These are phyloP conservation scores for Heliothis subflexa DNA, from an alignment of 1,140 invertebrate species.

Conservation along the genomic window DNA sequence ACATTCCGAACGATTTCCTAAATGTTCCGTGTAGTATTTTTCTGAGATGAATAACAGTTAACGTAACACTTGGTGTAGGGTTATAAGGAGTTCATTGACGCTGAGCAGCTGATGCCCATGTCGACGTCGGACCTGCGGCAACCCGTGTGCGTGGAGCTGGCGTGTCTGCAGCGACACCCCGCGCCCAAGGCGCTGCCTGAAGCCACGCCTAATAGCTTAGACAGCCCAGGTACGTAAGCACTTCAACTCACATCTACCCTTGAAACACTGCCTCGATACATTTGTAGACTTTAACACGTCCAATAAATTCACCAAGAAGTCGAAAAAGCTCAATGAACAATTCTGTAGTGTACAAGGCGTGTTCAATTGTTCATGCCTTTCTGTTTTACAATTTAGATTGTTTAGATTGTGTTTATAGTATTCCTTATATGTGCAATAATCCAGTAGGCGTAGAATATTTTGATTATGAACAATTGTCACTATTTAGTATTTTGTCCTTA, in stretches of 20 bases:
- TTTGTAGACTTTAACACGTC: constrained; percentile 44
- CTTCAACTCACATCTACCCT: constrained; percentile 20
- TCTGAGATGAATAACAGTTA: constrained; percentile 1
- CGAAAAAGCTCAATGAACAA: background rate
- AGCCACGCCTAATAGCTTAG: constrained; percentile 85
- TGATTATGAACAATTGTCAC: constrained; percentile 8
- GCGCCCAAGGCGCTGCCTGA: constrained; percentile 81
- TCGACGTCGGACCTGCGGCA: constrained; percentile 92
- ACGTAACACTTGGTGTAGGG: constrained; percentile 86
- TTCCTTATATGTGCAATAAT: constrained; percentile 20
- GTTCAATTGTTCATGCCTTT: background rate
- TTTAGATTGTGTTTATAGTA: background rate
- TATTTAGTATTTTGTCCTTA: constrained; percentile 19
- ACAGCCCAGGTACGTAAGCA: constrained; percentile 77
- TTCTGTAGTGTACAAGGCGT: constrained; percentile 27
- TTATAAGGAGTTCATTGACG: constrained; percentile 95
- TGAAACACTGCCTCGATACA: constrained; percentile 18
- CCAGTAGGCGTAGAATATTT: constrained; percentile 1
- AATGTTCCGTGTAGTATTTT: background rate
- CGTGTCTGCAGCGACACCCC: constrained; percentile 87
- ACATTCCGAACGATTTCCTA: background rate
- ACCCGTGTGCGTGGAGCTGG: constrained; percentile 93
- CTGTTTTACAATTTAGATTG: background rate
- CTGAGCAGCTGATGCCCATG: constrained; percentile 94
- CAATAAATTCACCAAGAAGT: background rate